A percentile compares a stretch with the other conserved stretches of the same genome.
These are phyloP conservation scores for Brachypterus glaber DNA, from an alignment of 2,888 invertebrate genomes.

Conservation along the genomic window DNA sequence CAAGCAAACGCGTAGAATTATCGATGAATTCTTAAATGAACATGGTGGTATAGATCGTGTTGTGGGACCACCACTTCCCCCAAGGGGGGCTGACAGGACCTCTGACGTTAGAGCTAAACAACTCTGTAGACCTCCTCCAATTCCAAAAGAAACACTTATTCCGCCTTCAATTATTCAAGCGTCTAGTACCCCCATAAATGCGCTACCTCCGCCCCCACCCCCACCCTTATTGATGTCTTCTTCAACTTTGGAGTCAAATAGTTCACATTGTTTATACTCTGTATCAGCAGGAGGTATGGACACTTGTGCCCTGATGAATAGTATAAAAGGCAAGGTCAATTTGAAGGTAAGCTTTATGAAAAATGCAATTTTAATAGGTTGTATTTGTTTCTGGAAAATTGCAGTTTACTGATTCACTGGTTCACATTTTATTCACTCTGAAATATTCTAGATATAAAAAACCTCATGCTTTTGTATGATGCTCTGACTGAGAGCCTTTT, in stretches of 20 bases:
- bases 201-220: conserved; percentile 22
- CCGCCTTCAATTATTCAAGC: conserved; percentile 24
- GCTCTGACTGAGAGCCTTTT: no score
- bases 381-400: no score
- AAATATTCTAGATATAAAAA: no score
- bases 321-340: conserved; percentile 71
- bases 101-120: conserved; percentile 37
- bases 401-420: no score
- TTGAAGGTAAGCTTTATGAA: conserved; percentile 58
- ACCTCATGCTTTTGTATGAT: no score
- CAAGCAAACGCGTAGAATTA: conserved; percentile 79
- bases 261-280: conserved; percentile 14
- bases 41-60: conserved; percentile 77
- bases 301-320: conserved; percentile 69
- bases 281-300: conserved; percentile 41
- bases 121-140: conserved; percentile 22
- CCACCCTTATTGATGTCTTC: conserved; percentile 20
- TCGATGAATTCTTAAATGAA: conserved; percentile 84
- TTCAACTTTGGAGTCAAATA: conserved; percentile 8
- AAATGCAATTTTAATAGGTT: no score
- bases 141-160: conserved; percentile 18
- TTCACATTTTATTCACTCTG: no score
- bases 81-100: conserved; percentile 28
- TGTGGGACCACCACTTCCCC: conserved; percentile 36
- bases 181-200: conserved; percentile 5